Conservation (phyloP, 2,888 invertebrate species). For the Orgyia antiqua region DNA sequence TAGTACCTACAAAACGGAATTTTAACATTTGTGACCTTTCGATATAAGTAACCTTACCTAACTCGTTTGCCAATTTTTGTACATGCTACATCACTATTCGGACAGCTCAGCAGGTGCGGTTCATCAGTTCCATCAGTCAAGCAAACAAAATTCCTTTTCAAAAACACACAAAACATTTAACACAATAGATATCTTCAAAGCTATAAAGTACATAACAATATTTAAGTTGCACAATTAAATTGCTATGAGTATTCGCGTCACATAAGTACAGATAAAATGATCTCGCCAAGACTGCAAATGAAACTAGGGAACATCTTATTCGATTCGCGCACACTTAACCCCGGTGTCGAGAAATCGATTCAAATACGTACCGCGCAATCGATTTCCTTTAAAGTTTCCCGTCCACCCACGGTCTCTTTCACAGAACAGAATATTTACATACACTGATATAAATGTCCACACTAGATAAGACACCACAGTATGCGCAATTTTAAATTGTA, state of each 20-base stretch:
- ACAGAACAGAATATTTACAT: constrained; percentile 37
- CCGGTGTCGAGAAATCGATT: constrained; percentile 54
- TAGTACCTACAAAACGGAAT: too few species aligned
- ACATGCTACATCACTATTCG: too few species aligned
- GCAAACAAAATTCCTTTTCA: too few species aligned
- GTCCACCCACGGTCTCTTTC: constrained; percentile 55
- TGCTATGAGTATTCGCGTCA: constrained; percentile 11
- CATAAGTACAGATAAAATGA: constrained; percentile 17
- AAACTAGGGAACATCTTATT: constrained; percentile 53
- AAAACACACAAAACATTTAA: too few species aligned
- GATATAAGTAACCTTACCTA: too few species aligned
- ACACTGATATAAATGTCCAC: constrained; percentile 30
- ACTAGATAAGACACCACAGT: constrained; percentile 24
- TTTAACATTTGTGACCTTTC: too few species aligned
- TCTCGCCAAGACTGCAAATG: constrained; percentile 21
- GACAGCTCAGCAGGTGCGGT: too few species aligned
- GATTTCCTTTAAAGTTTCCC: constrained; percentile 57
- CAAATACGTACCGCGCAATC: constrained; percentile 50
- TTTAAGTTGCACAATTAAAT: constrained; percentile 21
- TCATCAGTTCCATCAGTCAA: too few species aligned
- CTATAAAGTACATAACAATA: constrained; percentile 15
- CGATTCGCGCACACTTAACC: constrained; percentile 59
- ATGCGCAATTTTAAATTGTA: too few species aligned
- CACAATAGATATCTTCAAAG: too few species aligned
- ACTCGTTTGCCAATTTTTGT: too few species aligned